These are phyloP conservation scores for Danio kyathit DNA, from an alignment of 2,797 vertebrate genomes.

Conservation along the genomic window DNA sequence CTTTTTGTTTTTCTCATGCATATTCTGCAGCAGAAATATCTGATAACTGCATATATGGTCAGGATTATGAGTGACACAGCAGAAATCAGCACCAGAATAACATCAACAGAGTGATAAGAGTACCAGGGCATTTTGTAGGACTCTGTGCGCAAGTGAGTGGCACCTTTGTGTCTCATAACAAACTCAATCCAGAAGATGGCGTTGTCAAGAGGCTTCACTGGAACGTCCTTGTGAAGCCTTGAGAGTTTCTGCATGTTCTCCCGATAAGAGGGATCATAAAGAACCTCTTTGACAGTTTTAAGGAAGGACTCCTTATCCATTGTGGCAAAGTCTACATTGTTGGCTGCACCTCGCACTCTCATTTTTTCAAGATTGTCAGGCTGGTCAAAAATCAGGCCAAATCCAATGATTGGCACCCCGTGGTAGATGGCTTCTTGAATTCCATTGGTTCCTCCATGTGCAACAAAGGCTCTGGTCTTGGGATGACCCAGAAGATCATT, in stretches of 20 bases:
- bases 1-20: background rate
- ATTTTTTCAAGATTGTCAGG: conserved; percentile 65
- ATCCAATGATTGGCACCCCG: conserved; percentile 62
- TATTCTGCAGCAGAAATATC: conserved; percentile 25
- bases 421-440: conserved; percentile 67
- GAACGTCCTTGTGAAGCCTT: conserved; percentile 52
- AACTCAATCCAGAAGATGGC: conserved; percentile 57
- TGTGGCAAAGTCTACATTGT: conserved; percentile 53
- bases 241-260: conserved; percentile 55
- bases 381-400: conserved; percentile 66
- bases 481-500: conserved; percentile 67
- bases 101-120: conserved; percentile 45
- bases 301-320: conserved; percentile 56
- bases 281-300: conserved; percentile 52
- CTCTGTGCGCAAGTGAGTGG: conserved; percentile 48
- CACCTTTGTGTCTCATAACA: conserved; percentile 58
- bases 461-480: conserved; percentile 64
- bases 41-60: background rate
- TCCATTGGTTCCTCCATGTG: conserved; percentile 67
- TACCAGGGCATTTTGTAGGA: conserved; percentile 54
- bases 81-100: conserved; percentile 37
- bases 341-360: conserved; percentile 57
- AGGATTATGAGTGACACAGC: background rate
- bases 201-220: conserved; percentile 51
- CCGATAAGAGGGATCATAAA: conserved; percentile 34